Evolutionary conservation across 1,140 invertebrate genomes (phyloP), one percentile per base, ranked within the genome.

Genomic region (Cephus cinctus): DNA sequence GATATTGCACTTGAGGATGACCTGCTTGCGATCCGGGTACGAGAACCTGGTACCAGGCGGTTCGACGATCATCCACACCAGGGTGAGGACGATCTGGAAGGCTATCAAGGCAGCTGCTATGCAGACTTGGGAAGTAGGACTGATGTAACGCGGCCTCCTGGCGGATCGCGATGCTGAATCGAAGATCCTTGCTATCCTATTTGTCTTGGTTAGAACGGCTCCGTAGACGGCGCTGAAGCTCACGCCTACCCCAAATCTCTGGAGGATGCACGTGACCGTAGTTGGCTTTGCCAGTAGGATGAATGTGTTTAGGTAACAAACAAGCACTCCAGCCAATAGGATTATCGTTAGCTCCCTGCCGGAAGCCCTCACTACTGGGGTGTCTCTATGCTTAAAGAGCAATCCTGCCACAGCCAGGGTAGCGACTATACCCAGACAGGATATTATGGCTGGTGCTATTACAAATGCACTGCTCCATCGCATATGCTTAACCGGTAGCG

Each of bases 281-380:
- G 82, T 83, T 1, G 88, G 88, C 21, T 77, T 74, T 2, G 81
- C 73, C 2, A 87, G 71, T 5, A 86, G 62, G 5, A 84, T 65
- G 63, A 86, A 86, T 9, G 83, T 83, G 54, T 85, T 80, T 11
- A 80, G 52, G 57, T 85, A 86, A 77, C 86, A 79, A 11, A 76
- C 77, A 69, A 83, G 67, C 31, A 86, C 83, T 15, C 85, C 85
- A 20, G 74, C 69, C 14, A 91, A 71, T 34, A 91, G 82, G 34
- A 84, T 85, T 63, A 90, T 89, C 61, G 88, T 91, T 0, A 94
- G 74, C 61, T 94, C 91, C 41, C 91, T 69, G 2, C 89, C 88
- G 0, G 89, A 89, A 1, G 91, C 90, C 67, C 89, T 85, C 2
- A 93, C 86, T 11, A 94, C 80, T 3, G 90, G 89, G 0, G 91